Base-by-base conservation (phyloP, 2,797 vertebrate species). In the Chaunax sp. region DNA sequence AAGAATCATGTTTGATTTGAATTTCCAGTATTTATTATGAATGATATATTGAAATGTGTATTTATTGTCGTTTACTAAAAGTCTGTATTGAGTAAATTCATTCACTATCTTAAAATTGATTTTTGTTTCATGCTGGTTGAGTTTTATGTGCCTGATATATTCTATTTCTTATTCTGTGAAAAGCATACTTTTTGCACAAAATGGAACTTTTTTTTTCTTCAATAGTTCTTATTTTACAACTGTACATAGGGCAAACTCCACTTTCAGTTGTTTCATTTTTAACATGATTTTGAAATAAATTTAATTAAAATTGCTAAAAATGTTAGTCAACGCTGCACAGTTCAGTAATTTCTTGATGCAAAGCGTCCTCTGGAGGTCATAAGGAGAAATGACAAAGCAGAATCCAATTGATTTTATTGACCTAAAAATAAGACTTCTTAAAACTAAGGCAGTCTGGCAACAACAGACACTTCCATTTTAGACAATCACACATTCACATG, bases 51-150 rank as follows among this genome's bases (percentile, higher is more conserved):
- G 89, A 95, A 95, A 95, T 83, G 93, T 97, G 95, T 98, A 98
- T 98, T 98, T 98, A 98, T 98, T 97, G 97, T 98, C 95, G 93
- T 95, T 97, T 96, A 89, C 86, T 92, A 89, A 92, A 92, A 81
- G 89, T 96, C 95, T 95, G 96, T 97, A 96, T 93, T 94, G 91
- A 90, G 89, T 93, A 95, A 94, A 89, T 94, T 93, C 82, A 91
- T 93, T 96, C 95, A 93, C 92, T 95, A 94, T 96, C 89, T 95
- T 95, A 94, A 92, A 92, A 6, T 70, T 82, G 81, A 93, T 86
- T 92, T 94, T 93, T 72, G 81, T 92, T 90, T 82, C 62, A 87
- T 90, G 88, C 84, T 90, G 95, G 94, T 95, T 95, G 93, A 95
- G 91, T 95, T 94, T 94, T 96, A 94, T 93, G 93, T 93, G 87